Conservation (phyloP, 2,113 vertebrate species). For the Anser cygnoides region DNA sequence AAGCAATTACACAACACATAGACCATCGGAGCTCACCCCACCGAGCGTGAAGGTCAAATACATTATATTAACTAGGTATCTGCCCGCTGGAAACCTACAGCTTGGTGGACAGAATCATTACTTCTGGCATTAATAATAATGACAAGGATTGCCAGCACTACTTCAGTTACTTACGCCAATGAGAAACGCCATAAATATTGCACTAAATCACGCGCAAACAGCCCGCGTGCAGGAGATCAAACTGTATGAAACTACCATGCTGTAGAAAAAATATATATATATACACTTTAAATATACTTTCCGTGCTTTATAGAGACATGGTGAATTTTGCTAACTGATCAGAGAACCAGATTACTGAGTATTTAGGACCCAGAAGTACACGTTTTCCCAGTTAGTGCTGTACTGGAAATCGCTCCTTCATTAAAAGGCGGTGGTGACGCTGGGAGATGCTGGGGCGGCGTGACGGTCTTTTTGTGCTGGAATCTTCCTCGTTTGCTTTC, state of each 20-base stretch:
- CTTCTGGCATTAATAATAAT: not conserved
- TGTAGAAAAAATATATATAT: not conserved
- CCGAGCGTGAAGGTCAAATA: slow-evolving; percentile 3
- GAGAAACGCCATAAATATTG: not conserved
- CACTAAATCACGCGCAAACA: slow-evolving; percentile 20
- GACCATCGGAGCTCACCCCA: not conserved
- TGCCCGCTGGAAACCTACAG: not conserved
- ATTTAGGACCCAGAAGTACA: not conserved
- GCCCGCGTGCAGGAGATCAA: not conserved
- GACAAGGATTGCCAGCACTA: not conserved
- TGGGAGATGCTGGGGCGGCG: accelerated
- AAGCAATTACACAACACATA: not conserved
- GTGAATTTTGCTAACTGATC: not conserved
- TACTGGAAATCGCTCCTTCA: not conserved
- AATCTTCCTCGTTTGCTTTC: not conserved
- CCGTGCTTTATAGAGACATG: not conserved
- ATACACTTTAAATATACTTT: not conserved
- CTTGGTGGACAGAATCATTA: not conserved
- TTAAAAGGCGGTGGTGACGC: not conserved
- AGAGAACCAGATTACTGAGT: not conserved
- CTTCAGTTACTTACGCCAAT: slow-evolving; percentile 7
- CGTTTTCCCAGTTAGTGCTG: not conserved
- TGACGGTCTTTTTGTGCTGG: not conserved
- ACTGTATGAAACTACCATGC: not conserved
- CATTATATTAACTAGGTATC: not conserved